Base-by-base conservation (phyloP, 2,113 vertebrate species). In the Vanacampus margaritifer region DNA sequence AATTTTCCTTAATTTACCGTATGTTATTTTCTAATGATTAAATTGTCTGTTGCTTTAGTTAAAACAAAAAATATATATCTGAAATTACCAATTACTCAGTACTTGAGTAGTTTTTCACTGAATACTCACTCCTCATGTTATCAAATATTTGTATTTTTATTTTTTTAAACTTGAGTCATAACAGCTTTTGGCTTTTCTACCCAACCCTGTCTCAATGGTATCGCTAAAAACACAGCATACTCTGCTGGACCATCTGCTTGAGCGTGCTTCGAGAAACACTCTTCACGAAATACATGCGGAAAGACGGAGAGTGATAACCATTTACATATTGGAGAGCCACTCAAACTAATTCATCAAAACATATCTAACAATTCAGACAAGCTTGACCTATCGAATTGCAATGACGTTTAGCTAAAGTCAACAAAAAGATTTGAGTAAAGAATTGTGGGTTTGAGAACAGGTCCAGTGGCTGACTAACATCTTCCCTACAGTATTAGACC, bases 171-270 rank as follows among this genome's bases (percentile, higher is more conserved):
- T 50, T 50, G 2, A 10, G 8, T 14, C 16, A 46, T 6, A 1
- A 51, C 3, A 51, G 9, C n/a, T 9, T 51, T 51, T 51, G 48
- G 17, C 17, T 19, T 3, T 9, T 51, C 7, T 51, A 21, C 21
- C 48, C 48, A 50, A 21, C 8, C 9, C 48, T 50, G 48, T n/a
- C 48, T 51, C 21, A 57, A 41, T 61, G 59, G 36, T 67, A 66
- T 72, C 21, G 11, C n/a, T 77, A 78, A 65, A 74, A 70, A 54
- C 63, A 1, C 28, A 74, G 73, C 59, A 45, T 61, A 64, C 57
- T 75, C 65, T 24, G 64, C 79, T 46, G 1, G 26, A 67, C 84
- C 86, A 88, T 81, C 82, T 87, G 86, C 80, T 12, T 66, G 54
- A 71, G 64, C 65, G 37, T 43, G 46, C 61, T 71, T 67, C 67